Evolutionary conservation across 2,888 invertebrate species (phyloP), one percentile per base, ranked within the genome.

Genomic region (Cloeon dipterum): DNA sequence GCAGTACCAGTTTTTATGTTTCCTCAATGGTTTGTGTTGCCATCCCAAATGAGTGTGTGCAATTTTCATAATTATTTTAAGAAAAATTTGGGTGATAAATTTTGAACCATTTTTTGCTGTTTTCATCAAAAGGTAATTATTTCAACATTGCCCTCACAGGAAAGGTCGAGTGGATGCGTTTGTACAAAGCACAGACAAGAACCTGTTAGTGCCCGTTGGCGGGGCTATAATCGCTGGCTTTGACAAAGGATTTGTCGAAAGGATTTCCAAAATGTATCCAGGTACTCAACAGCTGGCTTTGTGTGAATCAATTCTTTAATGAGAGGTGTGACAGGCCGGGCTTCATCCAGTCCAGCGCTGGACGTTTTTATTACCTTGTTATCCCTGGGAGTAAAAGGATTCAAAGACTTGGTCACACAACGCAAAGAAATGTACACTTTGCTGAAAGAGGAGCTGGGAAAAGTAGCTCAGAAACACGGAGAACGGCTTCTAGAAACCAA

Each of bases 131-230:
- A n/a, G n/a, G n/a, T n/a, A n/a, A n/a, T n/a, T n/a, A n/a, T n/a
- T n/a, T n/a, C n/a, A n/a, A n/a, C n/a, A n/a, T n/a, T n/a, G n/a
- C n/a, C n/a, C n/a, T n/a, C n/a, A n/a, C n/a, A 63, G 63, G 21
- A 57, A 62, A 41, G 81, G 79, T 7, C 62, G 78, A 39, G 61
- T 83, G 0, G 82, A 83, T 56, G 68, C 70, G 4, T 72, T 81
- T 54, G 74, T 85, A 20, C 82, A 83, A 52, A 81, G 79, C 49
- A 73, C 77, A 8, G 83, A 83, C 53, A 83, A 85, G 53, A 83
- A 83, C 57, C 68, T 83, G 41, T 54, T 81, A 56, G 79, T 83
- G 18, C 83, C 83, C 11, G 82, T 85, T 3, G 83, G 83, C 7
- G 83, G 82, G 2, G 70, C 79, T 11, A 62, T 79, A 34, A 68